Evolutionary conservation across 2,797 vertebrate species (phyloP).

Genomic region (Oophaga sylvatica): DNA sequence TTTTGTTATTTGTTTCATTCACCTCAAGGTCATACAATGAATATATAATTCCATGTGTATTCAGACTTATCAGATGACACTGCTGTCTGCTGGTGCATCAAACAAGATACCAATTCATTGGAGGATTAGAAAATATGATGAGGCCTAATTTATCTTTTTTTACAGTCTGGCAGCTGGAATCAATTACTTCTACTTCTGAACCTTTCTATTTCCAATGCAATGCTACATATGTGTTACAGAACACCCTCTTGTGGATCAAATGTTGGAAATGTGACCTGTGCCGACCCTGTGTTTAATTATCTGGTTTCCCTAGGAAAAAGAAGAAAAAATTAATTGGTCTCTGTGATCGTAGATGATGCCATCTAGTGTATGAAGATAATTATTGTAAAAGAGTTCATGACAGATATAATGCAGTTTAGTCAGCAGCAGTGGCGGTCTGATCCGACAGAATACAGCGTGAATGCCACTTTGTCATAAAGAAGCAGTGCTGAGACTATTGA

Average conservation of each 20-base stretch:
- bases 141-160: constrained; percentile 41
- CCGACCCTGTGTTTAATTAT: background rate
- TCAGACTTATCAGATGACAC: constrained; percentile 45
- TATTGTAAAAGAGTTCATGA: background rate
- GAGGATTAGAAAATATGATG: constrained; percentile 41
- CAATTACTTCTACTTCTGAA: constrained; percentile 26
- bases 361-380: constrained; percentile 25
- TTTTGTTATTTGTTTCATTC: constrained; percentile 44
- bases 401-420: background rate
- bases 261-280: background rate
- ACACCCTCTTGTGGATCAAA: constrained; percentile 13
- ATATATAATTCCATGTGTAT: constrained; percentile 32
- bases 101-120: constrained; percentile 25
- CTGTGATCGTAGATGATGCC: background rate
- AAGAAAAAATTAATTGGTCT: background rate
- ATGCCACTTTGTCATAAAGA: too few species aligned
- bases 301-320: background rate
- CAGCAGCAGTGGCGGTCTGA: background rate
- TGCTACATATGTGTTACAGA: constrained; percentile 7
- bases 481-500: background rate
- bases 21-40: constrained; percentile 45
- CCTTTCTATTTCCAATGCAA: constrained; percentile 21
- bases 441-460: background rate
- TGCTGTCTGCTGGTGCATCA: constrained; percentile 4
- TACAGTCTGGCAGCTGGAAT: constrained; percentile 43